phyloP scores from a whole-genome alignment of 2,888 invertebrate genomes.

The Anthophora plumipes region DNA sequence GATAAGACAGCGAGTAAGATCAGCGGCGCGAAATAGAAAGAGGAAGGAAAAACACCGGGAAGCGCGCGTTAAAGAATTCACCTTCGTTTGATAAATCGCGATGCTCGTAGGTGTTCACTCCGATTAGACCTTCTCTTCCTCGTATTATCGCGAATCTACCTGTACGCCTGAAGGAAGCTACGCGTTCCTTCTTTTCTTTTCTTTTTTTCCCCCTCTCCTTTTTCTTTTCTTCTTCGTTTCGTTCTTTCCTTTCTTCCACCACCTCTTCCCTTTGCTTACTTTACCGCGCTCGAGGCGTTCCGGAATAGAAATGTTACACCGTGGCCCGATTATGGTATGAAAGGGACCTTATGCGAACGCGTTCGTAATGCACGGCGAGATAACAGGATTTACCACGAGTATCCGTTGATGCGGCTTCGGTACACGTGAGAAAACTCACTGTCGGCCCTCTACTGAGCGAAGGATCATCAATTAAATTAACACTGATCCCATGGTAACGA shows the following conservation, averaged over 20 bases:
- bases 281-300: neutral
- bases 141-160: constrained; percentile 51
- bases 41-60: constrained; percentile 16
- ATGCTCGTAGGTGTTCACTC: constrained; percentile 41
- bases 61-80: constrained; percentile 53
- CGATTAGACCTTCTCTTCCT: constrained; percentile 55
- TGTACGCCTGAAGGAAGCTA: constrained; percentile 23
- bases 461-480: constrained; percentile 41
- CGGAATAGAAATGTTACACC: constrained; percentile 60
- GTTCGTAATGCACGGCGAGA: constrained; percentile 42
- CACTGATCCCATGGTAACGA: constrained; percentile 56
- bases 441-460: constrained; percentile 30
- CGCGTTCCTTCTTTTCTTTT: neutral
- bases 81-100: constrained; percentile 64
- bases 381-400: constrained; percentile 65
- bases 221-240: neutral
- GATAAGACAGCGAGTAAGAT: constrained; percentile 32
- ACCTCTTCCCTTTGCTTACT: no score
- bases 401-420: constrained; percentile 52
- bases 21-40: constrained; percentile 9
- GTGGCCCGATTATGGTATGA: constrained; percentile 45
- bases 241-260: no score
- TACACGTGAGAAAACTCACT: constrained; percentile 52
- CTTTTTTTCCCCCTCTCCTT: neutral
- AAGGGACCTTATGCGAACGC: constrained; percentile 41